Evolutionary conservation across 2,113 vertebrate genomes (phyloP).

Genomic region (Cervus canadensis): DNA sequence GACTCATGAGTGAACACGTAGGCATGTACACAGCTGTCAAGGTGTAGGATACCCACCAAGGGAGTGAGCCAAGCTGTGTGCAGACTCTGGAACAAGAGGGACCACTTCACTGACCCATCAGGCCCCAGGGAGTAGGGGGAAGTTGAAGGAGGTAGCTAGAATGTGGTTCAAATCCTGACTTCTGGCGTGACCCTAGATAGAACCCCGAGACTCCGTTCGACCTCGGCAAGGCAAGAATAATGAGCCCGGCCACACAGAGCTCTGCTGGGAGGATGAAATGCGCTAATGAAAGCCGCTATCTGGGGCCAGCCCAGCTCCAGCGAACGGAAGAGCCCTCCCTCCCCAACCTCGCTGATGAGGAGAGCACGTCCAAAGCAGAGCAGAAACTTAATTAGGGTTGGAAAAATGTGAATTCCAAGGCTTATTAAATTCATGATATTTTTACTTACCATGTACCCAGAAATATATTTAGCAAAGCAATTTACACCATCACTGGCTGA

Average conservation of each 20-base stretch:
- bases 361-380: slow-evolving; percentile 26
- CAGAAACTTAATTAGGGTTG: slow-evolving; percentile 68
- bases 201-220: too few species aligned
- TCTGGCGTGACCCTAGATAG: rapidly evolving
- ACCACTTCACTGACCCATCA: background rate
- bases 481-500: slow-evolving; percentile 71
- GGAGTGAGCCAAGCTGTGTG: background rate
- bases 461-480: slow-evolving; percentile 76
- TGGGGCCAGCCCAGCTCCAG: background rate
- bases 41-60: background rate
- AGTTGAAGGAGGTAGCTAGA: background rate
- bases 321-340: background rate
- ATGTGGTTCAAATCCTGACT: background rate
- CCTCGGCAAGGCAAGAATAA: background rate
- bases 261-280: rapidly evolving
- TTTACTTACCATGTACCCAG: slow-evolving; percentile 70
- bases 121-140: background rate
- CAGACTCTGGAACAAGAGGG: background rate
- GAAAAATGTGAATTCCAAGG: slow-evolving; percentile 69
- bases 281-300: rapidly evolving
- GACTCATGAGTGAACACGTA: background rate
- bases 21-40: background rate
- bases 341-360: background rate
- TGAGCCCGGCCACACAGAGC: rapidly evolving
- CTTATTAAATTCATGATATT: slow-evolving; percentile 74